A percentile compares a stretch with the other conserved stretches of the same genome.
Evolutionary conservation across 2,888 invertebrate species (phyloP).

Genomic region (Augiades crinisus): DNA sequence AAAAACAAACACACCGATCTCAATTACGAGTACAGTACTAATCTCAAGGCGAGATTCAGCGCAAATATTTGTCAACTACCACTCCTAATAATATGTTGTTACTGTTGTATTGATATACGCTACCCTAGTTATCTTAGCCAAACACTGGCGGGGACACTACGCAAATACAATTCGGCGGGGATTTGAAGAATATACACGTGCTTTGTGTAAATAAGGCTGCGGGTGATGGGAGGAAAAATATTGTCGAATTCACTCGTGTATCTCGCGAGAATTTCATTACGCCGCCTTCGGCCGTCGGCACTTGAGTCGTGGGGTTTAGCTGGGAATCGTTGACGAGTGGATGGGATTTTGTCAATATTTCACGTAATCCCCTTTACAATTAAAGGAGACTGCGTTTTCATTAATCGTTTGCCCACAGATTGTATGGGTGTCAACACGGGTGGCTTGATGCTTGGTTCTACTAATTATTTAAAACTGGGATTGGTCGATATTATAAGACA

Average conservation of each 20-base stretch:
- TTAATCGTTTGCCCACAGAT: no score
- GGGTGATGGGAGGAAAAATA: conserved; percentile 22
- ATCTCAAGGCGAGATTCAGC: conserved; percentile 6
- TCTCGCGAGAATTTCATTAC: not conserved
- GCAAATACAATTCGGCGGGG: conserved; percentile 28
- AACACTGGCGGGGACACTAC: conserved; percentile 26
- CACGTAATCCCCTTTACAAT: no score
- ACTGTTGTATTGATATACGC: conserved; percentile 24
- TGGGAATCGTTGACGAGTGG: no score
- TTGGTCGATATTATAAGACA: no score
- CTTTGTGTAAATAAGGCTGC: conserved; percentile 16
- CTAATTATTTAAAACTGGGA: no score
- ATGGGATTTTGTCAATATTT: no score
- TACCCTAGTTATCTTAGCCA: conserved; percentile 28
- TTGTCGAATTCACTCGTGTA: conserved; percentile 2
- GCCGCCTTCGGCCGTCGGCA: not conserved
- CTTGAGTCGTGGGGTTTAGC: no score
- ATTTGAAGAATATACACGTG: conserved; percentile 23
- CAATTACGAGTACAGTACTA: conserved; percentile 8
- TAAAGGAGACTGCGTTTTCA: no score
- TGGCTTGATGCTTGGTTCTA: no score
- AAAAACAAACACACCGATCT: conserved; percentile 14
- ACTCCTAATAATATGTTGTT: conserved; percentile 21
- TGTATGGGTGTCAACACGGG: no score
- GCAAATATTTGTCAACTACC: conserved; percentile 21